These are phyloP conservation scores for Ochropleura leucogaster DNA, from an alignment of 2,888 invertebrate genomes.

Conservation along the genomic window DNA sequence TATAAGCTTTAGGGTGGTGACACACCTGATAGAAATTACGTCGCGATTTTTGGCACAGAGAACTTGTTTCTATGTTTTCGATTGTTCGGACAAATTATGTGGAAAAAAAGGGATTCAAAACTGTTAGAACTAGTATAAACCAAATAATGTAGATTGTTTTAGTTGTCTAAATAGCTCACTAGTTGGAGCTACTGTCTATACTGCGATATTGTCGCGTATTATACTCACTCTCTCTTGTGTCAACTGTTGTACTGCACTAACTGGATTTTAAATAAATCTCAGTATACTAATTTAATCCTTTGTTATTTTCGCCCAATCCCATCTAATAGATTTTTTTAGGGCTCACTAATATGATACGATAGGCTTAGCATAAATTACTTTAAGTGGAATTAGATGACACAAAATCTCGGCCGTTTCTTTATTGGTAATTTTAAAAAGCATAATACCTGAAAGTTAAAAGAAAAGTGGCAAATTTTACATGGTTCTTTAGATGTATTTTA, in stretches of 20 bases:
- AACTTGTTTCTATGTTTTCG: not conserved
- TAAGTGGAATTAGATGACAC: not conserved
- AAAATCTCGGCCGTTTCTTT: not conserved
- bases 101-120: not conserved
- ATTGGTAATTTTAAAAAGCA: not conserved
- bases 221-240: too few relatives aligned
- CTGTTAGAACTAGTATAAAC: too few relatives aligned
- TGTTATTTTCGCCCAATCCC: too few relatives aligned
- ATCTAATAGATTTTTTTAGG: too few relatives aligned
- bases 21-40: slow-evolving; percentile 27
- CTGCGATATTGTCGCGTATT: too few relatives aligned
- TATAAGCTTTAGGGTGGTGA: slow-evolving; percentile 30
- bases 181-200: too few relatives aligned
- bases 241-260: too few relatives aligned
- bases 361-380: not conserved
- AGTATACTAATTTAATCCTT: too few relatives aligned
- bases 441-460: not conserved
- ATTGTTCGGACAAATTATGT: not conserved
- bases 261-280: too few relatives aligned
- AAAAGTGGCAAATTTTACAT: not conserved
- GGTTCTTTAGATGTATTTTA: not conserved
- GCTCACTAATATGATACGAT: not conserved
- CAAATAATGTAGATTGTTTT: too few relatives aligned
- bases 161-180: too few relatives aligned
- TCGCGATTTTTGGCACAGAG: not conserved